Evolutionary conservation across 1,140 invertebrate genomes (phyloP).

Genomic region (Trachymyrmex septentrionalis): DNA sequence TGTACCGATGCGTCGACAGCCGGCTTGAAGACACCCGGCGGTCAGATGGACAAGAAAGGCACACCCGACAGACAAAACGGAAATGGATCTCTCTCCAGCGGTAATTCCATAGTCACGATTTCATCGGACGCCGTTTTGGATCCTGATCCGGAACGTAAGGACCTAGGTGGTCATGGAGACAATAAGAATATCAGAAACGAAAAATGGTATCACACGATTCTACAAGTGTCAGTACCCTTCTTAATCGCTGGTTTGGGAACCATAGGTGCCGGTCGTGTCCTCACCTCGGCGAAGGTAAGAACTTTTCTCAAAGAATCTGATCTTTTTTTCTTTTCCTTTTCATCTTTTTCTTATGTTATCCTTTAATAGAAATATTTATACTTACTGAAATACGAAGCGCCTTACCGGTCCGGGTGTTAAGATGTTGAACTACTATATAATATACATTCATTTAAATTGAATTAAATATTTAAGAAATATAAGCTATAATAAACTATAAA

Average conservation of each 20-base stretch:
- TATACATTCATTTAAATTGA: no score
- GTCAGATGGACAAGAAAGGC: slow-evolving; percentile 55
- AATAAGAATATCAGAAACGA: slow-evolving; percentile 87
- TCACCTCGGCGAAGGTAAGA: slow-evolving; percentile 93
- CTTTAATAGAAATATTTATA: slow-evolving; percentile 29
- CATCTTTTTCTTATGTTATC: not conserved
- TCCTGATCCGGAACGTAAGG: slow-evolving; percentile 77
- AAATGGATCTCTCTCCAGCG: slow-evolving; percentile 81
- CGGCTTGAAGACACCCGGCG: slow-evolving; percentile 73
- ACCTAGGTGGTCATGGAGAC: slow-evolving; percentile 57
- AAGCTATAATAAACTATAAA: no score
- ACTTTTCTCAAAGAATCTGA: not conserved
- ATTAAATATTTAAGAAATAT: no score
- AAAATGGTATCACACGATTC: slow-evolving; percentile 91
- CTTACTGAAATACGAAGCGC: no score
- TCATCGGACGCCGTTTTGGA: slow-evolving; percentile 79
- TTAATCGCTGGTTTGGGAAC: slow-evolving; percentile 97
- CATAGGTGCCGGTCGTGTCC: slow-evolving; percentile 95
- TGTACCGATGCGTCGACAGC: slow-evolving; percentile 72
- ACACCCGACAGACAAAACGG: slow-evolving; percentile 46
- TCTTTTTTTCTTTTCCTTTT: not conserved
- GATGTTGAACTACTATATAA: no score
- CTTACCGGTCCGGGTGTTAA: no score
- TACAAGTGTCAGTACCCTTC: slow-evolving; percentile 97
- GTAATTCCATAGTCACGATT: slow-evolving; percentile 83